Evolutionary conservation across 2,797 vertebrate genomes (phyloP), one percentile per base, ranked within the genome.

Genomic region (Cuculus canorus): DNA sequence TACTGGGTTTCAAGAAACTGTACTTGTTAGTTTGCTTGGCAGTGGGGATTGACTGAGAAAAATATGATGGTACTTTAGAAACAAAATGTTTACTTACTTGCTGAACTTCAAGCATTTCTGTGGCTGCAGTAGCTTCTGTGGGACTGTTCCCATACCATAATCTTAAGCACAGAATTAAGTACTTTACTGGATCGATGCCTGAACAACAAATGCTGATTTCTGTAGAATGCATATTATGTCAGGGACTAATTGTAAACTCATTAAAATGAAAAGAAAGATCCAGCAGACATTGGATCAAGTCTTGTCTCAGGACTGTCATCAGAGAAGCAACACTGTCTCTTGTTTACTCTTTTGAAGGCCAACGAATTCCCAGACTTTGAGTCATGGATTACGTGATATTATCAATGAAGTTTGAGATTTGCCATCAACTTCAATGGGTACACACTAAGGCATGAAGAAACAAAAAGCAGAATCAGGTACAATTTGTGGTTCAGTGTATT

Each of bases 91-190:
- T 89, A 72, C 32, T 85, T 81, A 59, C 47, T 89, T 48, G 32
- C 43, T 88, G 92, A 84, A 88, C 52, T 88, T 91, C 33, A 90
- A 93, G 48, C 63, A 76, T 79, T 92, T 92, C 48, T 90, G 68
- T 60, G 68, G 56, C 90, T 90, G 52, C 81, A 75, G 78, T 64
- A 73, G 73, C 73, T 90, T 96, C 85, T 88, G 1, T 80, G 92
- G 66, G 66, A 77, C 82, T 86, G 82, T 91, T 92, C 80, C 77
- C 66, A 73, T 73, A 93, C 64, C 77, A 94, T 93, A 90, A 90
- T 87, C 88, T 95, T 95, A 95, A 96, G 81, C 52, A 80, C 78
- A 71, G 90, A 95, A 96, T 92, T 93, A 94, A 90, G 60, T 90
- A 78, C 81, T 96, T 92, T 94, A 90, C 64, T 93, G 78, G 94